Percentiles rank a stretch among this genome's conserved stretches.
These are phyloP conservation scores for Dipodomys spectabilis DNA, from an alignment of 2,113 vertebrate species.

Conservation along the genomic window DNA sequence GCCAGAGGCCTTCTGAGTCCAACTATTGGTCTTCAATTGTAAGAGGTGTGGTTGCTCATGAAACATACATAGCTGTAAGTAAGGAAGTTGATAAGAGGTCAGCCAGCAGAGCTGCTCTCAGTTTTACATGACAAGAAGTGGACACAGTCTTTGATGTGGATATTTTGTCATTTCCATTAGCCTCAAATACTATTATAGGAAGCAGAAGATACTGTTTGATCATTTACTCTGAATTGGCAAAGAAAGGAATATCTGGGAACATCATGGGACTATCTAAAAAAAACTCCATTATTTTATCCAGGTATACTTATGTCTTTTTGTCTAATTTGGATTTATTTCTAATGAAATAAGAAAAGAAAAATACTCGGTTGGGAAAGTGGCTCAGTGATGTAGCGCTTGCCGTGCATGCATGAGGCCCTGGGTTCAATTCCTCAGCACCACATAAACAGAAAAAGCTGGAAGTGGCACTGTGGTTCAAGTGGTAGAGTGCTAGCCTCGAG, in stretches of 20 bases:
- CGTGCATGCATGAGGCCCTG: too few relatives aligned
- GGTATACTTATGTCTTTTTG: not conserved
- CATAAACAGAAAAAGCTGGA: too few relatives aligned
- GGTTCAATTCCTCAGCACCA: too few relatives aligned
- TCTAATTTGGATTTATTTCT: not conserved
- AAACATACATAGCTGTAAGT: not conserved
- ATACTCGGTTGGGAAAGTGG: too few relatives aligned
- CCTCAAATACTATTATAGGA: not conserved
- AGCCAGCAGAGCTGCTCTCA: not conserved
- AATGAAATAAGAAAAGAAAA: not conserved
- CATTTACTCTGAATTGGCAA: not conserved
- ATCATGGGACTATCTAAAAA: not conserved
- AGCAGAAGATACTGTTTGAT: not conserved
- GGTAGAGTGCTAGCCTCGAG: too few relatives aligned
- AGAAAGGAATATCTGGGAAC: not conserved
- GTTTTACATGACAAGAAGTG: too few relatives aligned
- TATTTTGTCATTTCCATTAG: not conserved
- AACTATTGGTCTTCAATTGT: not conserved
- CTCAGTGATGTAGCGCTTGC: too few relatives aligned
- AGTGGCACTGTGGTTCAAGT: too few relatives aligned
- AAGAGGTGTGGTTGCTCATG: not conserved
- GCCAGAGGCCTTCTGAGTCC: not conserved
- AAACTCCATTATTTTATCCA: not conserved
- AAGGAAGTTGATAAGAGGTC: not conserved
- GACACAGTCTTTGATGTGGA: accelerated